Evolutionary conservation across 1,140 invertebrate species (phyloP), one percentile per base, ranked within the genome.

Genomic region (Pygmarrhopalites habei): DNA sequence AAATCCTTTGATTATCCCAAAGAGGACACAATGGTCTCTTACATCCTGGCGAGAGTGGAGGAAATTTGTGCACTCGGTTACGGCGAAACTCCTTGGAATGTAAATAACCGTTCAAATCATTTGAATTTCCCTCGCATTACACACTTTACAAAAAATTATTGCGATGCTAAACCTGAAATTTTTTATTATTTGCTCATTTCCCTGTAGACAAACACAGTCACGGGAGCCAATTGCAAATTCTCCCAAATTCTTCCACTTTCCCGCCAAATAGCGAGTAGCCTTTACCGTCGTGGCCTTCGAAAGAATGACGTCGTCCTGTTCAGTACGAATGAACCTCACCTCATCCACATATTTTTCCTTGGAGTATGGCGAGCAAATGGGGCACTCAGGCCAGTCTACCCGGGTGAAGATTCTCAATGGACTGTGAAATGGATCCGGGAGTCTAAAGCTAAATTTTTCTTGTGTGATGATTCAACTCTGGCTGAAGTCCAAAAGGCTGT

Each of bases 281-380:
- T 69, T 0, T 47, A 46, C 19, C 55, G 49, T 46, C 28, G 35
- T 1, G 68, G 68, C 4, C 57, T 69, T n/a, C 35, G 41, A 43
- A 59, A 61, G 23, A 53, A 59, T 5, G 68, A 69, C 26, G 64
- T 55, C 4, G 29, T 69, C 1, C 63, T 69, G 17, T 69, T 67
- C 28, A 47, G 39, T 14, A 28, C 68, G 1, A 47, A 69, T 39
- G 52, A 67, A 19, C 44, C 43, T 23, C 17, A 43, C 10, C 46
- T 39, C 21, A 28, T 70, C 7, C 68, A 67, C 32, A 32, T 58
- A 3, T 65, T 70, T 51, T 32, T 68, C 5, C 44, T 68, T 1
- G 68, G 65, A 60, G 32, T 68, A 32, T 70, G 68, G 68, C 56
- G 68, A 60, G 65, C 63, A 17, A 65, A 65, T 58, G 67, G 67